Evolutionary conservation across 2,797 vertebrate genomes (phyloP).

Genomic region (Hoplostethus mediterraneus): DNA sequence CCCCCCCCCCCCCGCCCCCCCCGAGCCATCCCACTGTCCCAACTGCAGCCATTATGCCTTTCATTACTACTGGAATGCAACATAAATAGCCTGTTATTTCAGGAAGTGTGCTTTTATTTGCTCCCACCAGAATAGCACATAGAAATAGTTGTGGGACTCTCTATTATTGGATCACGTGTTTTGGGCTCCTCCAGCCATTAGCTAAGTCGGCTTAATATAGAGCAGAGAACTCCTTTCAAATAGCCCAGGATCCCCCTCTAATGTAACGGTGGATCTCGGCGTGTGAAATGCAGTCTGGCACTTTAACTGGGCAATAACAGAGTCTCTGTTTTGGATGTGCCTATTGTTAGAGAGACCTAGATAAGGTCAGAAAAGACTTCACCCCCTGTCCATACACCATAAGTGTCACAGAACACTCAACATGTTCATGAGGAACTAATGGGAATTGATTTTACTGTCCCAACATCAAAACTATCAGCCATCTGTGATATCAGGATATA

Average conservation of each 20-base stretch:
- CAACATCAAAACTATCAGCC: neutral
- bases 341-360: slow-evolving; percentile 42
- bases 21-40: slow-evolving; percentile 42
- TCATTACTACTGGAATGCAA: slow-evolving; percentile 59
- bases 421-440: neutral
- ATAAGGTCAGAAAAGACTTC: slow-evolving; percentile 52
- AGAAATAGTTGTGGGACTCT: slow-evolving; percentile 30
- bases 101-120: slow-evolving; percentile 36
- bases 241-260: slow-evolving; percentile 32
- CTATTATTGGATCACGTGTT: slow-evolving; percentile 44
- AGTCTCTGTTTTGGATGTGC: slow-evolving; percentile 52
- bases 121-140: slow-evolving; percentile 48
- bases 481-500: neutral
- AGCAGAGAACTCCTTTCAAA: slow-evolving; percentile 53
- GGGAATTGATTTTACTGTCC: neutral
- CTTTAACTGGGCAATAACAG: slow-evolving; percentile 58
- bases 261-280: slow-evolving; percentile 57
- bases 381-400: neutral
- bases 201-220: slow-evolving; percentile 62
- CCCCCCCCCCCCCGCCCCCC: slow-evolving; percentile 26
- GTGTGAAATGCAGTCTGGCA: slow-evolving; percentile 59
- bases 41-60: slow-evolving; percentile 53
- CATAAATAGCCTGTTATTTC: slow-evolving; percentile 65
- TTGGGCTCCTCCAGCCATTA: slow-evolving; percentile 42
- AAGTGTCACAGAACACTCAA: neutral